Conservation (phyloP, 1,140 invertebrate species). For the Pachyrhynchus sulphureomaculatus region DNA sequence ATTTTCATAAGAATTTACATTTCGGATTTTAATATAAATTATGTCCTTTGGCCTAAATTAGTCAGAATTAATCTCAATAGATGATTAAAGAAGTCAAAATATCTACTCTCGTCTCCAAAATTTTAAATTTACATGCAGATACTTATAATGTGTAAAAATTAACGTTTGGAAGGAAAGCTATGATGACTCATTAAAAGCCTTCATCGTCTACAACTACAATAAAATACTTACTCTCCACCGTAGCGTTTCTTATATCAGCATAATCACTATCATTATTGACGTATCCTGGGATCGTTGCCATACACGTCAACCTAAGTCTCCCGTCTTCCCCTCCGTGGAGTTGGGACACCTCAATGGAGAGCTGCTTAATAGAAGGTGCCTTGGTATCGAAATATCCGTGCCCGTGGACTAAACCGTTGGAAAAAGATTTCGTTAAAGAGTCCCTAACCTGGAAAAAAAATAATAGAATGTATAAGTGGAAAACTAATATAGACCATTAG, state of each 20-base stretch:
- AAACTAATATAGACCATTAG: no score
- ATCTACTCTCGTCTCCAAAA: no score
- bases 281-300: slow-evolving; percentile 71
- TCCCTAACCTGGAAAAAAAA: slow-evolving; percentile 44
- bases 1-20: no score
- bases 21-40: no score
- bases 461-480: background rate
- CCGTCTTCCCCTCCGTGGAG: slow-evolving; percentile 66
- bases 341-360: slow-evolving; percentile 64
- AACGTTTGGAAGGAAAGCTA: no score
- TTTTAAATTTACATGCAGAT: no score
- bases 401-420: slow-evolving; percentile 45
- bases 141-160: no score
- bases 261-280: slow-evolving; percentile 62
- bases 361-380: slow-evolving; percentile 50
- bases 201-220: no score
- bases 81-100: no score
- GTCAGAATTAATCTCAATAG: no score
- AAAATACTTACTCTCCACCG: slow-evolving; percentile 62
- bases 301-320: slow-evolving; percentile 66
- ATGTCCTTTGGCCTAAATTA: no score
- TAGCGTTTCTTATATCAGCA: slow-evolving; percentile 67
- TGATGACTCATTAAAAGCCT: no score
- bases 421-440: slow-evolving; percentile 45
- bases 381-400: slow-evolving; percentile 47